A percentile compares a stretch with the other conserved stretches of the same genome.
These are phyloP conservation scores for Atrichornis clamosus DNA, from an alignment of 2,113 vertebrate species.

Conservation along the genomic window DNA sequence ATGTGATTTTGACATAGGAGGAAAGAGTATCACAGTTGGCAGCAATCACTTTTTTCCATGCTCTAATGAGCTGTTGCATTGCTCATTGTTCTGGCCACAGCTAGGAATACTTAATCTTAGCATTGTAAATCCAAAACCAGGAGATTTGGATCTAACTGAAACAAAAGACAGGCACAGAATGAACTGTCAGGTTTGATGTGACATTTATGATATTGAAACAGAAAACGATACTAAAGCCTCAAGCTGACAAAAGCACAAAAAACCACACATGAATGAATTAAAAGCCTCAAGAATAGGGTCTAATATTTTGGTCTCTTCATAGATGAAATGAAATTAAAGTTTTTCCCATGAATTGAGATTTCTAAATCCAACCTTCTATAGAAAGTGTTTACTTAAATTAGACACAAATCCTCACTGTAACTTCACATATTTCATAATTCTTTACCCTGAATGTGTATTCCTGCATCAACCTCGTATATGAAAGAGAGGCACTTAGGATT, in stretches of 20 bases:
- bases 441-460: fast-evolving
- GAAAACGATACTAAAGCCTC: background rate
- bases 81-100: background rate
- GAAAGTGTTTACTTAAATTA: background rate
- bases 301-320: background rate
- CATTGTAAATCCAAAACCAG: background rate
- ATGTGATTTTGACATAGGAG: background rate
- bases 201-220: background rate
- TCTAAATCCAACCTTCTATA: background rate
- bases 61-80: background rate
- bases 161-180: background rate
- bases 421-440: background rate
- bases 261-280: background rate
- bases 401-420: fast-evolving
- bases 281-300: background rate
- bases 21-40: background rate
- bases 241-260: background rate
- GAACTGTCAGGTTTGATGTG: background rate
- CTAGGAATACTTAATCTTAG: background rate
- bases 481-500: background rate
- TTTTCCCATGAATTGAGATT: background rate
- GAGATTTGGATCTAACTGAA: background rate
- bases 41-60: background rate
- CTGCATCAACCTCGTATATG: background rate
- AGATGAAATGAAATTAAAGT: background rate